phyloP scores from a whole-genome alignment of 2,888 invertebrate species.

The Sesia bembeciformis region DNA sequence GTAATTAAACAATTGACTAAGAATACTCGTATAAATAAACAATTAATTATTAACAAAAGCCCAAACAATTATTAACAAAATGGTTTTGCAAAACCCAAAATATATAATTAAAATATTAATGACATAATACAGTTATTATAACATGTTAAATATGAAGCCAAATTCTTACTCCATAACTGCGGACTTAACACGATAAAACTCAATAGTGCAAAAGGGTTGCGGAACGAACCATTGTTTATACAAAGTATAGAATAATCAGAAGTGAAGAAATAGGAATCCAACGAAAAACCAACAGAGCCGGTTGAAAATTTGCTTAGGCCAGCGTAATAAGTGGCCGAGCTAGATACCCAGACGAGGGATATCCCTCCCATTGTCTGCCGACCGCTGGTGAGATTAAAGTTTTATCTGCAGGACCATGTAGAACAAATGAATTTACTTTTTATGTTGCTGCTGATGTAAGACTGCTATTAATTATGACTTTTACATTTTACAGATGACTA shows the following conservation, averaged over 20 bases:
- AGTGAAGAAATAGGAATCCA: constrained; percentile 73
- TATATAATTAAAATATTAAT: too few relatives aligned
- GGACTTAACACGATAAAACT: constrained; percentile 29
- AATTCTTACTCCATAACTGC: constrained; percentile 29
- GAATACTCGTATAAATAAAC: too few relatives aligned
- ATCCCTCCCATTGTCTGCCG: constrained; percentile 47
- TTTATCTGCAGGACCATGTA: background rate
- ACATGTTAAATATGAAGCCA: too few relatives aligned
- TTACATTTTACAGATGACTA: too few relatives aligned
- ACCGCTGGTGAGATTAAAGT: constrained; percentile 24
- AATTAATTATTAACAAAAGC: too few relatives aligned
- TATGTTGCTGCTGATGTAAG: background rate
- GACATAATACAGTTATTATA: too few relatives aligned
- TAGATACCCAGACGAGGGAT: constrained; percentile 45
- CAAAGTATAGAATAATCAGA: constrained; percentile 74
- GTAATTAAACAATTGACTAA: too few relatives aligned
- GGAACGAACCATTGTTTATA: constrained; percentile 58
- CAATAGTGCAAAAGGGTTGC: constrained; percentile 70
- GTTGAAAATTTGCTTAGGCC: constrained; percentile 73
- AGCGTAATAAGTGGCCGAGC: constrained; percentile 64
- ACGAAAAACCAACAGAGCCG: constrained; percentile 68
- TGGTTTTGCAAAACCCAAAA: too few relatives aligned
- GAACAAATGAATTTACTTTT: background rate
- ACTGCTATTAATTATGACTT: too few relatives aligned
- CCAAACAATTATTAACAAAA: too few relatives aligned